These are phyloP conservation scores for Oreochromis spilurus DNA, from an alignment of 2,113 vertebrate species.

Conservation along the genomic window DNA sequence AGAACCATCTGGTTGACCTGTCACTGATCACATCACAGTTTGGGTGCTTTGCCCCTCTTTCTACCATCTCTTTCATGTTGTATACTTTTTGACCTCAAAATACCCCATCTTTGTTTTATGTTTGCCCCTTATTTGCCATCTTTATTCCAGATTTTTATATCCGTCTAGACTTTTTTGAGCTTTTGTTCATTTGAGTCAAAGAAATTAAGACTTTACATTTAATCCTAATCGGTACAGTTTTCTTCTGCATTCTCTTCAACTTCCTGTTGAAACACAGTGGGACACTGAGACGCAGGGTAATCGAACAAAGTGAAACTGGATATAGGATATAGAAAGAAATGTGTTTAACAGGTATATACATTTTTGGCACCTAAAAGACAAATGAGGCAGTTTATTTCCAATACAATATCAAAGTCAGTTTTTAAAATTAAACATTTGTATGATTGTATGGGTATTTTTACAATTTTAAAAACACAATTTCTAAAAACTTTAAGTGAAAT, in stretches of 20 bases:
- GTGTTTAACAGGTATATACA: neutral
- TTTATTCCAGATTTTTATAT: neutral
- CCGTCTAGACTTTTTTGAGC: neutral
- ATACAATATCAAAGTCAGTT: neutral
- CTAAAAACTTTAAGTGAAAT: neutral
- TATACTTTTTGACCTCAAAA: conserved; percentile 27
- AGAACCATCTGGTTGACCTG: conserved; percentile 35
- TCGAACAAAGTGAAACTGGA: neutral
- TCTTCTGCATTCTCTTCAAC: neutral
- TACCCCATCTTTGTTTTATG: neutral
- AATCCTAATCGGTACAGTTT: neutral
- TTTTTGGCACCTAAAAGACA: neutral
- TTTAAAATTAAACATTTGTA: neutral
- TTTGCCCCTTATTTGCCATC: neutral
- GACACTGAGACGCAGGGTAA: neutral
- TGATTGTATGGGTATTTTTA: neutral
- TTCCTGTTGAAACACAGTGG: neutral
- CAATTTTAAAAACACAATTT: neutral
- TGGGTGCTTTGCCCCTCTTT: neutral
- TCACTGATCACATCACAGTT: conserved; percentile 30
- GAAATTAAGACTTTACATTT: neutral
- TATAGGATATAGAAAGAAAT: neutral
- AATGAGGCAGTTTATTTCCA: neutral
- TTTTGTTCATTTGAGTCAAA: conserved; percentile 27
- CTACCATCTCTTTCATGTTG: conserved; percentile 6